Evolutionary conservation across 2,113 vertebrate species (phyloP).

Genomic region (Platanista minor): DNA sequence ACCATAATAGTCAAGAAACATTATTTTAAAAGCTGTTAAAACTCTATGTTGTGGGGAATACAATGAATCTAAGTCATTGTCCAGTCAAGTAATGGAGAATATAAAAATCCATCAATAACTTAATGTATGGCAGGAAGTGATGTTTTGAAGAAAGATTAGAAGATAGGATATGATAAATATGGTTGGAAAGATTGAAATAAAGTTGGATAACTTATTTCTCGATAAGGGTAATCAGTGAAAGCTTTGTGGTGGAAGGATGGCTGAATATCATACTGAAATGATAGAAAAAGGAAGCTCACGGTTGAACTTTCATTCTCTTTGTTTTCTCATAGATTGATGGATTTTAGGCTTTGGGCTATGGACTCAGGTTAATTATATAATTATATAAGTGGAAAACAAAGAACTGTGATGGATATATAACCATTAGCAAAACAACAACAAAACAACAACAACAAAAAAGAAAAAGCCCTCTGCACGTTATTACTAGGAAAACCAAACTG

Average conservation of each 20-base stretch:
- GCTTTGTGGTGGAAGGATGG: background rate
- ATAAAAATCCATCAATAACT: background rate
- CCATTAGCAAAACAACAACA: background rate
- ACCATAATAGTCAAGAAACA: background rate
- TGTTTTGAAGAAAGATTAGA: background rate
- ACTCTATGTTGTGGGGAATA: background rate
- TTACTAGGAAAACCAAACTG: background rate
- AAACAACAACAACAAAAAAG: background rate
- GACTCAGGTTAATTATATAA: background rate
- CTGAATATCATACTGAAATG: background rate
- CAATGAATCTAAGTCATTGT: background rate
- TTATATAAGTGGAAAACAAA: background rate
- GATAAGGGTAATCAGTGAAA: background rate
- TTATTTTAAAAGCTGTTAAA: slow-evolving; percentile 23
- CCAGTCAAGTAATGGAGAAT: background rate
- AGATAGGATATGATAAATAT: background rate
- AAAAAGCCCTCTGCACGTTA: background rate
- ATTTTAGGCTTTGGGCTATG: background rate
- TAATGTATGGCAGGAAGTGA: background rate
- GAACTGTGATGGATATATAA: background rate
- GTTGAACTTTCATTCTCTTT: background rate
- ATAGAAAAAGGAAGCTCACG: background rate
- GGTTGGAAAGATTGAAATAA: background rate
- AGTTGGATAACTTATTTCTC: background rate
- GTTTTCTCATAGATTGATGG: background rate